Evolutionary conservation across 2,888 invertebrate species (phyloP), one percentile per base, ranked within the genome.

Genomic region (Saturnia japonica): DNA sequence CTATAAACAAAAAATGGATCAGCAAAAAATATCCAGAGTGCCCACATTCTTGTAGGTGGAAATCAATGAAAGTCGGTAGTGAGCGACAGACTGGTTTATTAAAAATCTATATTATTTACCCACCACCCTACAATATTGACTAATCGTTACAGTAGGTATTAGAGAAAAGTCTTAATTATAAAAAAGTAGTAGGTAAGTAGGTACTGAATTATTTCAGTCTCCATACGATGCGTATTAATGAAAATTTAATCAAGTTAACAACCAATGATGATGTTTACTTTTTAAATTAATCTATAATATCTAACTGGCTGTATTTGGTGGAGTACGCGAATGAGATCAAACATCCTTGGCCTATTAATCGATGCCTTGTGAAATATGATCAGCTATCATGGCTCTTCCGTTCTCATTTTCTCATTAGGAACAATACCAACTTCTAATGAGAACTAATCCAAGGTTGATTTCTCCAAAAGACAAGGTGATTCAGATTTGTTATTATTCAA

Each of bases 311-410:
- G 40, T 40, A 40, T 64, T 40, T 64, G 64, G 40, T 64, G 40
- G 28, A n/a, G 9, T 3, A 40, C n/a, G 74, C 71, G 70, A 74
- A 78, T 76, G 74, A 73, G 68, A 73, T 72, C 0, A 25, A 28
- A 71, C 6, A 73, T 77, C 85, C 84, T 85, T 83, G 81, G 78
- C 79, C 80, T 73, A 75, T 77, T 82, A 75, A 76, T 74, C 73
- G 71, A 64, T n/a, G 64, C 34, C 62, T 73, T 69, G 70, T 72
- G 72, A 45, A 73, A 64, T 67, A 43, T 68, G 74, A 77, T 77
- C 51, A 28, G 71, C 69, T 83, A 83, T 82, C 84, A 78, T 60
- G 74, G 76, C 42, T 74, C 76, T 83, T 84, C 84, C 83, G 80
- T 69, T 72, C 69, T 72, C 62, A 12, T 70, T 19, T 69, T 72